Base-by-base conservation (phyloP, 1,140 invertebrate genomes). In the Nasonia vitripennis region DNA sequence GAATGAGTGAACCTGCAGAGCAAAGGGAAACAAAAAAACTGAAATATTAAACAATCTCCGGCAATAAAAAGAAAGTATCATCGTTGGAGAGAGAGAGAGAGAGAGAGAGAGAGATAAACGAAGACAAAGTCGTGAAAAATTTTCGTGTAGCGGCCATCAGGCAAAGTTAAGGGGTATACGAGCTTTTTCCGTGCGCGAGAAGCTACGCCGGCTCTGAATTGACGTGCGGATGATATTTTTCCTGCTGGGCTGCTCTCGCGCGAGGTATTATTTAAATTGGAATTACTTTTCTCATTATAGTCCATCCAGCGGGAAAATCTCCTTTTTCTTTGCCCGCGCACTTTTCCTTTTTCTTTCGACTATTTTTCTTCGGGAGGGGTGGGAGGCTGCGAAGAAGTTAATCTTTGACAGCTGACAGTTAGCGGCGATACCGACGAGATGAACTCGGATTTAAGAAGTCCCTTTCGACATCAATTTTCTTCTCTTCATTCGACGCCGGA, bases 251-350 rank as follows among this genome's bases (percentile, higher is more conserved):
- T 90, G 87, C 90, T 90, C 88, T 86, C 84, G 51, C 85, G 41
- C 34, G 87, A 89, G 87, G 91, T 92, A 92, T 93, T 93, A 93
- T 93, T 93, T 92, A 93, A 93, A 93, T 93, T 93, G 91, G 90
- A 93, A 93, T 93, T 93, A 92, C 92, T 93, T 93, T 93, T 93
- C 93, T 93, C 92, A 92, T 93, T 93, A 93, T 92, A 91, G 91
- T 86, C 89, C 91, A 91, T 51, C 91, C 91, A 89, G 91, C 91
- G 88, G 88, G 92, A 92, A 93, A 93, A 93, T 93, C 91, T 91
- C 87, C 87, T 90, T 91, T 90, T 89, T 91, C 88, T 90, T 86
- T 88, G 88, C 87, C 87, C 67, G 17, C 48, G 23, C 77, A 14
- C 20, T 79, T 31, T 79, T 70, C 70, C 37, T 78, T 86, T 9